Percentiles rank a stretch among this genome's conserved stretches.
Conservation (phyloP, 1,140 invertebrate genomes). For the Belonocnema kinseyi region DNA sequence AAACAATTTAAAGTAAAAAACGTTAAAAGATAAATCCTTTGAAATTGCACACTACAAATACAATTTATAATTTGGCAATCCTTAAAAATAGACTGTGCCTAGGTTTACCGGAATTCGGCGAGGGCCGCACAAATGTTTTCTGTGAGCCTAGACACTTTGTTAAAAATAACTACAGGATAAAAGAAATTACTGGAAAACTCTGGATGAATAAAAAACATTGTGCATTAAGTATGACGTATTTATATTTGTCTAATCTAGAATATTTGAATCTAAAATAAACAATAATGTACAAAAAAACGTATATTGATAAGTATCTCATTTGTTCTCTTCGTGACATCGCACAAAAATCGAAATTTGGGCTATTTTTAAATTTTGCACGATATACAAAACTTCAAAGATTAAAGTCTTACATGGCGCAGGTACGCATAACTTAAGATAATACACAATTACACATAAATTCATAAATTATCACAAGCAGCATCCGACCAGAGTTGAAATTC, state of each 20-base stretch:
- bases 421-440: slow-evolving; percentile 60
- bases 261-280: slow-evolving; percentile 40
- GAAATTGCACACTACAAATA: no score
- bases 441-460: slow-evolving; percentile 55
- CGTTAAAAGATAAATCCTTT: no score
- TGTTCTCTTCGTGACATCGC: slow-evolving; percentile 8
- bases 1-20: no score
- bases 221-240: neutral
- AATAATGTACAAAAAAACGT: slow-evolving; percentile 45
- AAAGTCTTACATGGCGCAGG: slow-evolving; percentile 55
- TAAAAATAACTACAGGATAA: no score
- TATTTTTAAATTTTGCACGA: slow-evolving; percentile 16
- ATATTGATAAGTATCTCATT: slow-evolving; percentile 12
- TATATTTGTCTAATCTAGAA: slow-evolving; percentile 27
- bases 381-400: slow-evolving; percentile 28
- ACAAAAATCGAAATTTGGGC: neutral
- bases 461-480: slow-evolving; percentile 38
- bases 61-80: no score
- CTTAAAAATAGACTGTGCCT: no score
- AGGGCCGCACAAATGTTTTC: no score
- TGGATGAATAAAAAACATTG: neutral
- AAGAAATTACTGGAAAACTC: no score
- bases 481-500: neutral
- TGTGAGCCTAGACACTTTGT: no score
- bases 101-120: no score